A percentile compares a stretch with the other conserved stretches of the same genome.
Evolutionary conservation across 2,888 invertebrate species (phyloP).

Genomic region (Aleiodes alternator): DNA sequence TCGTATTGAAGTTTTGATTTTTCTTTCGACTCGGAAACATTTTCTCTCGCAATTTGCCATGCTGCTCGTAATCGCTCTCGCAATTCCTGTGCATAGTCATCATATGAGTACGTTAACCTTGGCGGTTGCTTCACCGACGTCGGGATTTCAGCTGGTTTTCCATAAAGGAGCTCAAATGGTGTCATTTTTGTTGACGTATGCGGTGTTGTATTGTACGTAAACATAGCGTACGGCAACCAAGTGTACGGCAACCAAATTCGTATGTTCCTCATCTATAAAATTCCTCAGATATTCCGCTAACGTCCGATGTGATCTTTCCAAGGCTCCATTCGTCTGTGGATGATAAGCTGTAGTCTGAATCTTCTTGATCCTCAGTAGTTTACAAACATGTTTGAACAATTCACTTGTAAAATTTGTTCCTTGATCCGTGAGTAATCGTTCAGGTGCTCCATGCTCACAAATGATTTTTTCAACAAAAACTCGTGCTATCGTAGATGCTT

Average conservation of each 20-base stretch:
- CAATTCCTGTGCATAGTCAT: conserved; percentile 52
- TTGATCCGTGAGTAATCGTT: conserved; percentile 51
- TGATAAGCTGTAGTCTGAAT: conserved; percentile 54
- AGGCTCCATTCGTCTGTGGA: conserved; percentile 50
- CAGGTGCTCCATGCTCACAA: conserved; percentile 52
- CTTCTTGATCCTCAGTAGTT: conserved; percentile 48
- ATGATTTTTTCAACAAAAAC: conserved; percentile 41
- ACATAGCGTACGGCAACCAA: conserved; percentile 54
- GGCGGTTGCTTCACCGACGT: conserved; percentile 57
- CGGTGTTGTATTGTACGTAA: conserved; percentile 51
- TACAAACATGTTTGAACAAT: conserved; percentile 46
- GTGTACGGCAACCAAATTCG: conserved; percentile 57
- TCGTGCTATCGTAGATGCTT: conserved; percentile 50
- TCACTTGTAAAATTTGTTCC: conserved; percentile 53
- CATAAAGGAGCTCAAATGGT: conserved; percentile 36
- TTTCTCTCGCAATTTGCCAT: conserved; percentile 56
- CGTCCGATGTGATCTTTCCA: conserved; percentile 53
- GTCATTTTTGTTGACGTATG: conserved; percentile 45
- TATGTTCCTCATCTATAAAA: conserved; percentile 51
- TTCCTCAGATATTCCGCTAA: conserved; percentile 52
- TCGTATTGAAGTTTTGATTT: conserved; percentile 58
- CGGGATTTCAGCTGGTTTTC: conserved; percentile 38
- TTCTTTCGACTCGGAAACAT: conserved; percentile 55
- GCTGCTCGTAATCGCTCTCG: conserved; percentile 55
- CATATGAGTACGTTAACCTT: conserved; percentile 54